These are phyloP conservation scores for Paracanthobrama guichenoti DNA, from an alignment of 2,113 vertebrate genomes.

Conservation along the genomic window DNA sequence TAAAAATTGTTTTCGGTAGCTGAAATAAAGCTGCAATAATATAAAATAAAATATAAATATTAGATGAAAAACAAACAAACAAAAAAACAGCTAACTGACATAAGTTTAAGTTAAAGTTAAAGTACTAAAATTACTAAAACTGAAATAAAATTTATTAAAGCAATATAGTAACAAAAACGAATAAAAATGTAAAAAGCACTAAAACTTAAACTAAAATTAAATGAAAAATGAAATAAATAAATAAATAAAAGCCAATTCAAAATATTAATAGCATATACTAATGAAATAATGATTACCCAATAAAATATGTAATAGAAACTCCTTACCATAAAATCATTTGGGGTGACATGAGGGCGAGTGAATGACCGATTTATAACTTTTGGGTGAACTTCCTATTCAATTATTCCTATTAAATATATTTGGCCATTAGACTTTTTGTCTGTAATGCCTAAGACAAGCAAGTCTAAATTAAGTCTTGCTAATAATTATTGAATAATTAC, in stretches of 20 bases:
- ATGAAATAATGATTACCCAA: too few relatives aligned
- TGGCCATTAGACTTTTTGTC: neutral
- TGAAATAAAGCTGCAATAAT: neutral
- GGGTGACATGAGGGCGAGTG: too few relatives aligned
- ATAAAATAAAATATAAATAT: neutral
- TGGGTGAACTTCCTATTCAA: neutral
- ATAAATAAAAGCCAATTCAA: neutral
- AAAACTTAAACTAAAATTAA: neutral
- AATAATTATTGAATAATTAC: slow-evolving; percentile 67
- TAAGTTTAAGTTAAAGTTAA: too few relatives aligned
- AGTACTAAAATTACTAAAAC: too few relatives aligned
- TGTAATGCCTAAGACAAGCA: neutral
- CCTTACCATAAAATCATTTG: neutral
- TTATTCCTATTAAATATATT: neutral
- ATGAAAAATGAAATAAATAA: neutral
- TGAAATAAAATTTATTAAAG: neutral
- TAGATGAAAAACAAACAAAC: too few relatives aligned
- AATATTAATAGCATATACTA: neutral
- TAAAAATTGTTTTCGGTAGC: neutral
- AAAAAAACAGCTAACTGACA: neutral
- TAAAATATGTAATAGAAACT: too few relatives aligned
- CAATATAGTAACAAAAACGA: too few relatives aligned
- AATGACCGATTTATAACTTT: neutral
- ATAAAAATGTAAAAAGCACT: too few relatives aligned
- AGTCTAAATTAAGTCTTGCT: neutral